These are phyloP conservation scores for Netelia virgata DNA, from an alignment of 2,888 invertebrate genomes.

Conservation along the genomic window DNA sequence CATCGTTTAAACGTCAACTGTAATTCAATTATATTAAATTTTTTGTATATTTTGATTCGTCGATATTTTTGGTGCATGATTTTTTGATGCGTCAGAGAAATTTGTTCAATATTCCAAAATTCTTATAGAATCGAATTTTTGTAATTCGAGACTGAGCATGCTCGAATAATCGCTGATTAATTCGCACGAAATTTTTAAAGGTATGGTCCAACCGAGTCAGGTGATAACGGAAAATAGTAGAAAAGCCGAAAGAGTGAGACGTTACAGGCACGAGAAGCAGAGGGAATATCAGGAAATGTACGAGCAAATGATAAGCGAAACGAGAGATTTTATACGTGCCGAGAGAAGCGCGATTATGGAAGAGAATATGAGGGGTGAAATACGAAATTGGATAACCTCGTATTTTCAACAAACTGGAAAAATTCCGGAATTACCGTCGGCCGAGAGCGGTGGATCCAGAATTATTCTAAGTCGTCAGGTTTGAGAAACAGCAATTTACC, in stretches of 20 bases:
- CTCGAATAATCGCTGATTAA: neutral
- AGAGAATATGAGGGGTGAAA: conserved; percentile 95
- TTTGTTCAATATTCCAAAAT: neutral
- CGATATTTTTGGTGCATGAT: too few relatives aligned
- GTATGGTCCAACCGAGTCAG: conserved; percentile 84
- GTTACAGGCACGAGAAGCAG: conserved; percentile 85
- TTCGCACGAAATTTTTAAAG: conserved; percentile 68
- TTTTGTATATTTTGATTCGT: neutral
- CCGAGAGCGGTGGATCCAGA: conserved; percentile 95
- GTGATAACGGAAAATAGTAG: conserved; percentile 80
- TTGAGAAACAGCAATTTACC: neutral
- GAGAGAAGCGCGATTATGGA: conserved; percentile 92
- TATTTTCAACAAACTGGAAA: conserved; percentile 93
- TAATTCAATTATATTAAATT: neutral
- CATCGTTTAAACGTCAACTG: neutral
- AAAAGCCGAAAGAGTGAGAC: conserved; percentile 80
- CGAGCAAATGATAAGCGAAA: conserved; percentile 88
- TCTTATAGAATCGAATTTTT: neutral
- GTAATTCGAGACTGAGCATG: neutral
- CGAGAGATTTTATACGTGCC: conserved; percentile 88
- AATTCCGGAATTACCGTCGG: conserved; percentile 96
- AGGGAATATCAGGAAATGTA: conserved; percentile 89
- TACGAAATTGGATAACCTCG: conserved; percentile 94
- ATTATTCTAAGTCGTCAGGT: conserved; percentile 93
- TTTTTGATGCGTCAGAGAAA: neutral